These are phyloP conservation scores for Ciconia boyciana DNA, from an alignment of 2,113 vertebrate genomes.

Conservation along the genomic window DNA sequence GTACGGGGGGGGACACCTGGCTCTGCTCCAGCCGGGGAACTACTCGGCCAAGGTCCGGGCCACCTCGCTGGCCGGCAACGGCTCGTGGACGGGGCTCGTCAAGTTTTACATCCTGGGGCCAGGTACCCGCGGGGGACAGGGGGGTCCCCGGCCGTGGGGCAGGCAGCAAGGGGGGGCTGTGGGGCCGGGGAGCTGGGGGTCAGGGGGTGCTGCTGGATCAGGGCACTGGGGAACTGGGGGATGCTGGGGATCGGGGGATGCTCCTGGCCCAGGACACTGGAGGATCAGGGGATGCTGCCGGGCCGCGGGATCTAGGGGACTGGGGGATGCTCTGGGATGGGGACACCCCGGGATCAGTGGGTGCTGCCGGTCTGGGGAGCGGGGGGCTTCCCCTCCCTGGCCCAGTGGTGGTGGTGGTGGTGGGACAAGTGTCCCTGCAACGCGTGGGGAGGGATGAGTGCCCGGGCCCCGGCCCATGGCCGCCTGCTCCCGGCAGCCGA, in stretches of 20 bases:
- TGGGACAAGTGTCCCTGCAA: neutral
- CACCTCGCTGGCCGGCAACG: conserved; percentile 78
- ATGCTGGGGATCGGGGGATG: neutral
- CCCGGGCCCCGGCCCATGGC: accelerated
- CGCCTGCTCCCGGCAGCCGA: conserved; percentile 40
- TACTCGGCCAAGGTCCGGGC: conserved; percentile 78
- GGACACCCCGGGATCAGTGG: neutral
- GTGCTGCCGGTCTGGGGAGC: neutral
- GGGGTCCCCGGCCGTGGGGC: accelerated
- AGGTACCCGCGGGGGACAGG: neutral
- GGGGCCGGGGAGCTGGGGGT: neutral
- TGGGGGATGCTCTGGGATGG: neutral
- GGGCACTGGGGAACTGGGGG: neutral
- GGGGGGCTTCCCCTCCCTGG: neutral
- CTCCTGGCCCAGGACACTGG: neutral
- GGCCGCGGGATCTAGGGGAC: accelerated
- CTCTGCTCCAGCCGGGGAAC: conserved; percentile 75
- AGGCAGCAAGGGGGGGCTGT: neutral
- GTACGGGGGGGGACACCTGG: conserved; percentile 70
- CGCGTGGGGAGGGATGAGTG: neutral
- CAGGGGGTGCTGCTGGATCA: neutral
- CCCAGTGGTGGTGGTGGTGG: neutral
- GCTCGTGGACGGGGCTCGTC: conserved; percentile 76
- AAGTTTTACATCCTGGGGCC: conserved; percentile 76
- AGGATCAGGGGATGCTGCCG: too few relatives aligned